These are phyloP conservation scores for Rhinoderma darwinii DNA, from an alignment of 2,113 vertebrate genomes.

Conservation along the genomic window DNA sequence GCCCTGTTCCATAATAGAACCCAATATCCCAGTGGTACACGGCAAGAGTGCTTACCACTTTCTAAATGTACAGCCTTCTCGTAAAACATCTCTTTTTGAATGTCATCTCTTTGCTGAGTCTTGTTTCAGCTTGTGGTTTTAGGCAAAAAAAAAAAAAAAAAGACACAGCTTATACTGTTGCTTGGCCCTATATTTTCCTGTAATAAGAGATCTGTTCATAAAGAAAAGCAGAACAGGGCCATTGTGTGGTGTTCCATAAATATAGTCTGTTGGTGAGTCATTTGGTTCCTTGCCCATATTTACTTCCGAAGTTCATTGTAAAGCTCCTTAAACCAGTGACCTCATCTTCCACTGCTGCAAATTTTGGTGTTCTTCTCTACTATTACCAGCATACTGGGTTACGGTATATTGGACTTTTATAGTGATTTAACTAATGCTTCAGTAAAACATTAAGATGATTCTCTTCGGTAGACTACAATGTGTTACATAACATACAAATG, in stretches of 20 bases:
- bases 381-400: neutral
- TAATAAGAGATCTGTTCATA: slow-evolving; percentile 31
- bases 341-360: slow-evolving; percentile 1
- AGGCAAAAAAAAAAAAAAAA: neutral
- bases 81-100: neutral
- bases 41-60: neutral
- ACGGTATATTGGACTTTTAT: too few relatives aligned
- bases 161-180: slow-evolving; percentile 8
- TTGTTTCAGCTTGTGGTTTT: neutral
- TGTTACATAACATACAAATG: too few relatives aligned
- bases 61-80: neutral
- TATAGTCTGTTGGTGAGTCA: slow-evolving; percentile 1
- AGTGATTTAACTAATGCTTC: neutral
- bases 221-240: slow-evolving; percentile 12
- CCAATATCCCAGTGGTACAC: neutral
- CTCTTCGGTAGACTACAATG: neutral
- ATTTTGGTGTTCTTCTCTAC: neutral
- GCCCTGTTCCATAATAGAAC: neutral
- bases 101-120: neutral
- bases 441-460: neutral
- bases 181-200: neutral
- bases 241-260: slow-evolving; percentile 13
- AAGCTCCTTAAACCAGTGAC: neutral
- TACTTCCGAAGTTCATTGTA: slow-evolving; percentile 14
- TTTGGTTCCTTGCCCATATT: neutral